A percentile compares a stretch with the other conserved stretches of the same genome.
These are phyloP conservation scores for Anabacerthia variegaticeps DNA, from an alignment of 2,797 vertebrate species.

Conservation along the genomic window DNA sequence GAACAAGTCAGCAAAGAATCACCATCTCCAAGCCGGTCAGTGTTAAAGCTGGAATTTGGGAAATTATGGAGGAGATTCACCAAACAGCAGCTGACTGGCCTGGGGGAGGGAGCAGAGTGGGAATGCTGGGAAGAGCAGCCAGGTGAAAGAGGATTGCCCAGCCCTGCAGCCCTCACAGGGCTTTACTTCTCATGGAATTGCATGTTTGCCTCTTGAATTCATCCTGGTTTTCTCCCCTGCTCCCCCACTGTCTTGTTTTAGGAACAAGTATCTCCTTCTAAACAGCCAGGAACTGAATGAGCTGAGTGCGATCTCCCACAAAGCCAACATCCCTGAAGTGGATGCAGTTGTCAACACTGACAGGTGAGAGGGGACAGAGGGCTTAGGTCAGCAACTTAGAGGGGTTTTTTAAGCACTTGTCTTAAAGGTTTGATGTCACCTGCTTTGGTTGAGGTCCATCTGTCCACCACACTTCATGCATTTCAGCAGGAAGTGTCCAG, in stretches of 20 bases:
- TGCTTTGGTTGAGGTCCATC: neutral
- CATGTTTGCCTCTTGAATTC: neutral
- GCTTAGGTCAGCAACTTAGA: neutral
- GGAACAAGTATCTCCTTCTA: constrained; percentile 96
- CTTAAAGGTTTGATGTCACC: neutral
- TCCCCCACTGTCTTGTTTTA: constrained; percentile 58
- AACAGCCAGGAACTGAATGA: constrained; percentile 97
- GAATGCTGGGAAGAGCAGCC: neutral
- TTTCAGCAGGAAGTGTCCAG: neutral
- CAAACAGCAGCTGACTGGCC: neutral
- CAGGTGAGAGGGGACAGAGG: constrained; percentile 72
- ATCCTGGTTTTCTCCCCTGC: neutral
- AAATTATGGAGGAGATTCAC: neutral
- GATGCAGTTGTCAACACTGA: constrained; percentile 97
- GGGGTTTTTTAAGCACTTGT: accelerated
- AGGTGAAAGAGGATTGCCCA: neutral
- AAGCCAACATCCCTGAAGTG: constrained; percentile 98
- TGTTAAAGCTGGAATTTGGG: neutral
- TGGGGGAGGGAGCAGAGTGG: neutral
- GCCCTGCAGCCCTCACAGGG: neutral
- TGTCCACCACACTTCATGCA: accelerated
- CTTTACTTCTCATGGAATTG: neutral
- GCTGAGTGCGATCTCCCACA: constrained; percentile 95
- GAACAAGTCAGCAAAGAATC: neutral
- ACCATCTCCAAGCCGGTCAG: neutral